Conservation (phyloP, 2,888 invertebrate genomes). For the Torymus aiolomorphi region DNA sequence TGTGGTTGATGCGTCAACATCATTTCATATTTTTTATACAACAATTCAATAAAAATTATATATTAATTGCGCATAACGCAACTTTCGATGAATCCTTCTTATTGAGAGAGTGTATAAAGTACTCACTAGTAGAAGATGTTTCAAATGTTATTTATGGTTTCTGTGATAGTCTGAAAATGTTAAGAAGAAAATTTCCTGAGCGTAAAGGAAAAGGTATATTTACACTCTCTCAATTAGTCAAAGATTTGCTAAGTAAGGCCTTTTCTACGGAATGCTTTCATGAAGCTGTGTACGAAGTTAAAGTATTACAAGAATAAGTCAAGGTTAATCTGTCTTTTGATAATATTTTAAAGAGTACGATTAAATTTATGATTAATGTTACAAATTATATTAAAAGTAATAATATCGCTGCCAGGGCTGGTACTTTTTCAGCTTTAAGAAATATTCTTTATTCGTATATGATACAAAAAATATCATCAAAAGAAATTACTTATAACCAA, state of each 20-base stretch:
- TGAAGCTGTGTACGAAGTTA: not conserved
- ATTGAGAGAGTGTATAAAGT: not conserved
- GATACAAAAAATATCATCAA: not conserved
- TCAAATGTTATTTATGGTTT: not conserved
- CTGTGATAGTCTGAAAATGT: not conserved
- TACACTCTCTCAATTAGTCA: not conserved
- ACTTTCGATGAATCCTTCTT: not conserved
- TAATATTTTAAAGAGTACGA: not conserved
- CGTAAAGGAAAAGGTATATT: constrained; percentile 12
- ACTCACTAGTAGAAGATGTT: not conserved
- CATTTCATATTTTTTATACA: not conserved
- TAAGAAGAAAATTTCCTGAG: constrained; percentile 3
- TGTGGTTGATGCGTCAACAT: constrained; percentile 1
- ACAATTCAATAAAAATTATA: not conserved
- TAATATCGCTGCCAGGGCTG: not conserved
- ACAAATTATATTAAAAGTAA: not conserved
- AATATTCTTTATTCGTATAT: not conserved
- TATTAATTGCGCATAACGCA: not conserved
- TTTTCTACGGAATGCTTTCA: not conserved
- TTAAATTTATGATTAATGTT: not conserved
- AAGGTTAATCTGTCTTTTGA: not conserved
- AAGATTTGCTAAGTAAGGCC: not conserved
- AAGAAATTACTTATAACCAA: not conserved
- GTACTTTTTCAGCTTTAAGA: not conserved
- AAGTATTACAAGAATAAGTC: not conserved